Evolutionary conservation across 2,888 invertebrate genomes (phyloP), one percentile per base, ranked within the genome.

Genomic region (Eupithecia inturbata): DNA sequence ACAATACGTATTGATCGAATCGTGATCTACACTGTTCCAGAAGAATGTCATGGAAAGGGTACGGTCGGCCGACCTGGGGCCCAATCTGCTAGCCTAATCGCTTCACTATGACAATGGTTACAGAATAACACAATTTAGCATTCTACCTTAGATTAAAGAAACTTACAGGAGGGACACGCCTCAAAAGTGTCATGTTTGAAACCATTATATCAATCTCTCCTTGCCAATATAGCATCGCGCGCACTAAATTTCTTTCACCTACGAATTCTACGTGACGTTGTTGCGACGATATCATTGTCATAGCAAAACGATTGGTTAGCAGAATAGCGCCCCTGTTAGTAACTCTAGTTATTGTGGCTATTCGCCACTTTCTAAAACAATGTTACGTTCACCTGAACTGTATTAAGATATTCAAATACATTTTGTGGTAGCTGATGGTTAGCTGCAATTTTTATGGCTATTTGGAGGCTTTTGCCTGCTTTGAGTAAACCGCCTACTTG

Each of bases 281-380:
- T 10, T 53, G 10, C 22, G 3, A 10, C 53, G 22, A 22, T 53
- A 53, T 12, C n/a, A 22, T 53, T 53, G 53, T 12, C 49, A 49
- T 49, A 49, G n/a, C n/a, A 14, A 45, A 45, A n/a, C n/a, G 49
- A 49, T 49, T 49, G 49, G 49, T 10, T 53, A 53, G 53, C 22
- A 53, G 3, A 22, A 53, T 53, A 12, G 53, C 22, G 12, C 22
- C 53, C 10, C 53, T 22, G 26, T 19, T 62, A 62, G 62, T 31
- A 31, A 85, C 83, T 82, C 85, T 83, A 14, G 85, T 85, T 86
- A 84, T 86, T 85, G 79, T 82, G 49, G 83, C 85, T 83, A 85
- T 87, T 87, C 86, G 88, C 85, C 87, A 90, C 91, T 91, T 91
- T 92, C 90, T 90, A 90, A 91, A 89, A 90, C 88, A 90, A 89